Evolutionary conservation across 2,113 vertebrate genomes (phyloP).

Genomic region (Girardinichthys multiradiatus): DNA sequence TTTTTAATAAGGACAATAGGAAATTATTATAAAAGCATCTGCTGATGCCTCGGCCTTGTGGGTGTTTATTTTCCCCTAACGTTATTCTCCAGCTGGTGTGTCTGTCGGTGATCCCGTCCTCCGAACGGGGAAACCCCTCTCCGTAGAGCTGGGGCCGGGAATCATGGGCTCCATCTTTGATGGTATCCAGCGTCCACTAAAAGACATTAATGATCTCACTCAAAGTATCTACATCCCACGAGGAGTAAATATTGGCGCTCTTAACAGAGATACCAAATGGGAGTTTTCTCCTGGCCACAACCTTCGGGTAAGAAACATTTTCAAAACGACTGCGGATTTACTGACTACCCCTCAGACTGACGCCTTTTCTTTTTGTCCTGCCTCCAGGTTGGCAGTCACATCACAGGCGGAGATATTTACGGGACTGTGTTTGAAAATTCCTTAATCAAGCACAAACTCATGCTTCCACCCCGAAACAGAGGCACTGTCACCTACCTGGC

Average conservation of each 20-base stretch:
- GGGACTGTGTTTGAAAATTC: slow-evolving; percentile 93
- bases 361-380: background rate
- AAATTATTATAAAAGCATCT: background rate
- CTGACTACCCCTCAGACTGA: background rate
- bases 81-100: slow-evolving; percentile 86
- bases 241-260: slow-evolving; percentile 94
- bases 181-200: slow-evolving; percentile 95
- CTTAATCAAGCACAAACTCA: slow-evolving; percentile 95
- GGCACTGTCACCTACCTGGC: slow-evolving; percentile 96
- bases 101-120: slow-evolving; percentile 98
- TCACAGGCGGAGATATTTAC: slow-evolving; percentile 97
- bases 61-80: slow-evolving; percentile 79
- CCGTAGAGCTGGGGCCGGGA: slow-evolving; percentile 95
- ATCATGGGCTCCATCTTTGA: slow-evolving; percentile 99
- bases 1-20: background rate
- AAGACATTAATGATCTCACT: slow-evolving; percentile 91
- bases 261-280: slow-evolving; percentile 94
- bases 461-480: slow-evolving; percentile 92
- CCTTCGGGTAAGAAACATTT: slow-evolving; percentile 82
- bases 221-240: slow-evolving; percentile 97
- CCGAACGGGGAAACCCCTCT: slow-evolving; percentile 96
- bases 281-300: slow-evolving; percentile 90
- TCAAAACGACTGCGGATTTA: background rate
- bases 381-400: slow-evolving; percentile 91
- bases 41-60: background rate